Conservation (phyloP, 2,888 invertebrate genomes). For the Rapana venosa region DNA sequence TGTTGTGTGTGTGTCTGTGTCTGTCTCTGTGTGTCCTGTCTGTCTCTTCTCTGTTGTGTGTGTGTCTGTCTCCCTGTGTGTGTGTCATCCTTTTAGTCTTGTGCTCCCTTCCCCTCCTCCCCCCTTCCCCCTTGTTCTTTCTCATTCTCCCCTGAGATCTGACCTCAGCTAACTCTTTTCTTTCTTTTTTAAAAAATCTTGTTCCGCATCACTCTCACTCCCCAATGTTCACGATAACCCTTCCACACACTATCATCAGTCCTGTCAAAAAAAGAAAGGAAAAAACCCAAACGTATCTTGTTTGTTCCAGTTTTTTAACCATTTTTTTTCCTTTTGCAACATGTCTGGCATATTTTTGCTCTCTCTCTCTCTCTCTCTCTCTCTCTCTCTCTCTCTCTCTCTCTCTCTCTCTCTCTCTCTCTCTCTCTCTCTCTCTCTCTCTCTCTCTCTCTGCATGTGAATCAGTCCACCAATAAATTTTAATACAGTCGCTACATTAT, state of each 20-base stretch:
- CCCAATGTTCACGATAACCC: no score
- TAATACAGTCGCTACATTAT: no score
- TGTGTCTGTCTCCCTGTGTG: not conserved
- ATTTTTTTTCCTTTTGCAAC: no score
- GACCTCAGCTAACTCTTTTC: no score
- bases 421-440: not conserved
- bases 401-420: not conserved
- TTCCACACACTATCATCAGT: no score
- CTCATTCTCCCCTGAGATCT: not conserved
- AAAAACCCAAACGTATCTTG: no score
- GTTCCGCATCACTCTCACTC: no score
- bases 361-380: not conserved
- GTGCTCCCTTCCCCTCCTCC: not conserved
- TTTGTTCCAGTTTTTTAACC: no score
- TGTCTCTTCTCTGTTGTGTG: not conserved
- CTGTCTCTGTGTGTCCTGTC: not conserved
- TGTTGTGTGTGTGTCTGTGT: conserved; percentile 3
- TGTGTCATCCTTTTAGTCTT: not conserved
- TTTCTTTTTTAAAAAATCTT: no score
- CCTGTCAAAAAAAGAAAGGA: no score
- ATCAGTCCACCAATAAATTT: no score
- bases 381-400: not conserved
- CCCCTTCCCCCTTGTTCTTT: not conserved
- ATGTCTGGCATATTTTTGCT: not conserved
- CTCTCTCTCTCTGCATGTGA: not conserved